These are phyloP conservation scores for Osmerus mordax DNA, from an alignment of 2,113 vertebrate genomes.

Conservation along the genomic window DNA sequence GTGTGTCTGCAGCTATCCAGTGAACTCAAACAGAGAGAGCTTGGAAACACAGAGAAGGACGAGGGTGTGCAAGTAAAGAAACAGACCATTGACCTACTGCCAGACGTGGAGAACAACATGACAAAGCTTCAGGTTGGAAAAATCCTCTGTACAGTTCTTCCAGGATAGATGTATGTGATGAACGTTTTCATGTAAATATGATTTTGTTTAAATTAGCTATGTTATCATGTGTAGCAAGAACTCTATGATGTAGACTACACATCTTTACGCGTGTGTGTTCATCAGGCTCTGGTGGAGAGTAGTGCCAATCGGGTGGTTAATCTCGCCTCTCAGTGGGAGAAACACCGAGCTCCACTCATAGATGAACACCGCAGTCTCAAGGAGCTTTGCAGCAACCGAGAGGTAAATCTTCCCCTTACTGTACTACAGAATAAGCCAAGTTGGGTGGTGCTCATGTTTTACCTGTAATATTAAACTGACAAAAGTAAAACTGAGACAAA, in stretches of 20 bases:
- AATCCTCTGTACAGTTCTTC: background rate
- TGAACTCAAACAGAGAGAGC: constrained; percentile 71
- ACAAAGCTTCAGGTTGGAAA: constrained; percentile 79
- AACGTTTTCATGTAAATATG: background rate
- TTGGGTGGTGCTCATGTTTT: background rate
- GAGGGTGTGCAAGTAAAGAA: constrained; percentile 76
- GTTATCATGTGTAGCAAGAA: too few species aligned
- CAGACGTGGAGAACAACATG: constrained; percentile 78
- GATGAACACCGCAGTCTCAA: constrained; percentile 81
- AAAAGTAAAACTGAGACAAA: too few species aligned
- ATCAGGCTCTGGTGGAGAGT: constrained; percentile 79
- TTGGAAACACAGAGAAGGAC: constrained; percentile 67
- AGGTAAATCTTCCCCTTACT: constrained; percentile 61
- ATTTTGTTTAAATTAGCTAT: too few species aligned
- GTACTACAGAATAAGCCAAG: background rate
- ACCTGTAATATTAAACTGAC: background rate
- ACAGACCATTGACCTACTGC: constrained; percentile 76
- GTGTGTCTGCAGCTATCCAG: constrained; percentile 68
- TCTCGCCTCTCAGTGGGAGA: constrained; percentile 87
- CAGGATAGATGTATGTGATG: background rate
- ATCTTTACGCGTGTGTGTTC: background rate
- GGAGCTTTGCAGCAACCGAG: constrained; percentile 77
- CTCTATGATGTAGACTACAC: background rate
- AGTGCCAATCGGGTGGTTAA: constrained; percentile 80
- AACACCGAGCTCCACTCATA: constrained; percentile 82